phyloP scores from a whole-genome alignment of 2,888 invertebrate genomes.

The Taphrorychus bicolor region DNA sequence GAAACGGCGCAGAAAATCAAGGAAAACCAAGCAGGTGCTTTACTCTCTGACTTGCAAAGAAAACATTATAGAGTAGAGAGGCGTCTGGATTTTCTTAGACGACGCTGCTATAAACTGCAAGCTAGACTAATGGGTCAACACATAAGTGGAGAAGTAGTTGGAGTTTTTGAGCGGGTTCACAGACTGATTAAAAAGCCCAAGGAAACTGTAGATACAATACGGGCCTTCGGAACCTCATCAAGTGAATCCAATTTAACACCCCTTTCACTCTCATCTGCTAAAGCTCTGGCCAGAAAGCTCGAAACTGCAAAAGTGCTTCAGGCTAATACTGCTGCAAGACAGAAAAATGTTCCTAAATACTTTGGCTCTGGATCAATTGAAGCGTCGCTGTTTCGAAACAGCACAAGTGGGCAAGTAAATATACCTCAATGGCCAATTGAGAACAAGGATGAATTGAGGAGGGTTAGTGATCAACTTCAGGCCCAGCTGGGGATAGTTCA shows the following conservation, averaged over 20 bases:
- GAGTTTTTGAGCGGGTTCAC: constrained; percentile 78
- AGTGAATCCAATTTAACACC: constrained; percentile 51
- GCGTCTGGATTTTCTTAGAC: constrained; percentile 73
- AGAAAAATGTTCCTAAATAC: constrained; percentile 58
- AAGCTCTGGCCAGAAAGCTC: constrained; percentile 64
- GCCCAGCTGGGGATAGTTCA: constrained; percentile 78
- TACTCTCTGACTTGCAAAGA: constrained; percentile 62
- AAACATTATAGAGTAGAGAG: constrained; percentile 71
- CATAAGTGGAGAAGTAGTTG: constrained; percentile 78
- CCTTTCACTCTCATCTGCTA: constrained; percentile 63
- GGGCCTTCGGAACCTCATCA: constrained; percentile 5
- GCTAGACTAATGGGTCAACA: constrained; percentile 78
- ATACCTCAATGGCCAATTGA: constrained; percentile 60
- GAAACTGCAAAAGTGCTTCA: constrained; percentile 61
- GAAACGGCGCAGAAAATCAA: constrained; percentile 59
- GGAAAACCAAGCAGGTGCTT: constrained; percentile 61
- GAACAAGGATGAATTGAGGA: constrained; percentile 68
- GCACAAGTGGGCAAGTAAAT: constrained; percentile 52
- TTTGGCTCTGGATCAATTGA: constrained; percentile 64
- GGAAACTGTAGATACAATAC: constrained; percentile 24
- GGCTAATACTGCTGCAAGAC: constrained; percentile 55
- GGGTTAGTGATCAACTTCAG: constrained; percentile 75
- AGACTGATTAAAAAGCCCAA: constrained; percentile 56
- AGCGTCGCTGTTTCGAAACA: constrained; percentile 47
- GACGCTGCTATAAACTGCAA: constrained; percentile 79